Conservation (phyloP, 2,113 vertebrate species). For the Panthera leo region DNA sequence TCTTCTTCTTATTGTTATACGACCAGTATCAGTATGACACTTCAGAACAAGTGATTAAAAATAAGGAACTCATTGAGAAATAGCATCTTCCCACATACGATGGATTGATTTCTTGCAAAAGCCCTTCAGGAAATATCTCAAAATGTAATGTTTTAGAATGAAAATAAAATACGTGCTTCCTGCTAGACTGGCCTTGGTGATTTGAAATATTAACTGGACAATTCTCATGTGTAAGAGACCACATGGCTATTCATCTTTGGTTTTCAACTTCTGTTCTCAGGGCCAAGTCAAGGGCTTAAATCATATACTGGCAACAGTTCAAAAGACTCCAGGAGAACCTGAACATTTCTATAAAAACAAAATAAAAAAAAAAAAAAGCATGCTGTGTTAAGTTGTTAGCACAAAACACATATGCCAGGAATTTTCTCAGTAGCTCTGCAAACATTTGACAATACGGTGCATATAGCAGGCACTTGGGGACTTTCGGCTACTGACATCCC, state of each 20-base stretch:
- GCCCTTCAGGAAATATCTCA: slow-evolving; percentile 30
- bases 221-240: slow-evolving; percentile 44
- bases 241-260: slow-evolving; percentile 44
- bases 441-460: neutral
- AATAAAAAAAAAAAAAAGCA: slow-evolving; percentile 43
- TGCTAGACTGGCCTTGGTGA: neutral
- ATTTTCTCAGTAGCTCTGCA: slow-evolving; percentile 32
- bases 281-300: slow-evolving; percentile 41
- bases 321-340: slow-evolving; percentile 51
- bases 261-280: slow-evolving; percentile 68
- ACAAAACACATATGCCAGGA: neutral
- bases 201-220: slow-evolving; percentile 72
- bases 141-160: slow-evolving; percentile 23
- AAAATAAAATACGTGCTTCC: slow-evolving; percentile 54
- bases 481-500: slow-evolving; percentile 46
- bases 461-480: slow-evolving; percentile 23
- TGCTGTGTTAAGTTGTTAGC: slow-evolving; percentile 53
- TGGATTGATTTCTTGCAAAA: neutral
- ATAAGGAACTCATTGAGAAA: neutral
- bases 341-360: slow-evolving; percentile 60
- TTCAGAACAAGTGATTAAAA: neutral
- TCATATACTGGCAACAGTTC: slow-evolving; percentile 41
- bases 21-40: neutral
- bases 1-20: neutral
- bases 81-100: neutral